Base-by-base conservation (phyloP, 2,888 invertebrate genomes). In the Rhaphigaster nebulosa region DNA sequence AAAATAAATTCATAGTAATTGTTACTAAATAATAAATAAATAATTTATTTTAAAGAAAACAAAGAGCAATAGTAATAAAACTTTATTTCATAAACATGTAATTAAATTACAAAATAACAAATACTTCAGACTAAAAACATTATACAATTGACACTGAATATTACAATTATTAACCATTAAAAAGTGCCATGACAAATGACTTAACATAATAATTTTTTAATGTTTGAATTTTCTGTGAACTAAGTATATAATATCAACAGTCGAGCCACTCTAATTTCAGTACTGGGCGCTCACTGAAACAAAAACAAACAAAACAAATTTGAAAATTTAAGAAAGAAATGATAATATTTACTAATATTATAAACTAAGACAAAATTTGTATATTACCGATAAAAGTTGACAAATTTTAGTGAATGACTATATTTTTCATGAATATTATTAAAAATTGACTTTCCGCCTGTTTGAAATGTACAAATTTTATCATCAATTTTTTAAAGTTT, bases 71-170 rank as follows among this genome's bases (percentile, higher is more conserved):
- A 91, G 90, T 91, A 91, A 91, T 90, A 91, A 91, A 91, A 91
- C 91, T 88, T 91, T 91, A 91, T 91, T 91, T 91, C 89, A 90
- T 88, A 88, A 89, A 87, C 65, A 91, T 91, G 91, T 91, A 91
- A 90, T 91, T 87, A 91, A 87, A 91, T 91, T 91, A 91, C 91
- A 91, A 91, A 91, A 91, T 89, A 91, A 91, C 91, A 76, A 89
- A 65, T 60, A 88, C 54, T 76, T 89, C 87, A 91, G 91, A 91
- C 91, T 90, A 91, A 88, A 88, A 60, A 90, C 88, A 88, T 60
- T 88, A 65, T 88, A 88, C 84, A 84, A 84, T 84, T 56, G 88
- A 56, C 88, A 60, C 88, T 88, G 52, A 41, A 88, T n/a, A 88
- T 88, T 88, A 87, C 60, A 41, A 65, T 38, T 60, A 65, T 60